A percentile compares a stretch with the other conserved stretches of the same genome.
Conservation (phyloP, 2,113 vertebrate species). For the Semicossyphus pulcher region DNA sequence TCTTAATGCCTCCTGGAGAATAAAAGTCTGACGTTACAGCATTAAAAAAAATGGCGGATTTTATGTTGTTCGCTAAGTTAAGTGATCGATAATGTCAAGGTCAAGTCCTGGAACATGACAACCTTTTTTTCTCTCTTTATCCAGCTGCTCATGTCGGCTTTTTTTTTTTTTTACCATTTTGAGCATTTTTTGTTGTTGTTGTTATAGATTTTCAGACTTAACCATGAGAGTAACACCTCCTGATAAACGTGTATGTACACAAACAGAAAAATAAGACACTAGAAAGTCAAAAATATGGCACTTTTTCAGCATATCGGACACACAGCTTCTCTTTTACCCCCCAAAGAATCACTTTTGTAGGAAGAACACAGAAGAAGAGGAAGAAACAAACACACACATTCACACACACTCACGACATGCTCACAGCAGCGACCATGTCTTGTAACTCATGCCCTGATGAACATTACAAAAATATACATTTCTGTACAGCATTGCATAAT, state of each 20-base stretch:
- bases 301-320: slow-evolving; percentile 77
- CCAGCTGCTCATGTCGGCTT: neutral
- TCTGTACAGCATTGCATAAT: slow-evolving; percentile 86
- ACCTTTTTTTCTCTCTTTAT: neutral
- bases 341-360: slow-evolving; percentile 62
- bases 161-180: neutral
- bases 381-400: slow-evolving; percentile 58
- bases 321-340: neutral
- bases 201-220: slow-evolving; percentile 1
- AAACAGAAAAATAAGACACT: slow-evolving; percentile 73
- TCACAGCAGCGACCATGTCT: slow-evolving; percentile 69
- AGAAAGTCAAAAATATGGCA: slow-evolving; percentile 79
- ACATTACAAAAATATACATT: slow-evolving; percentile 87
- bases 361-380: slow-evolving; percentile 78
- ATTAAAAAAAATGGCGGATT: neutral
- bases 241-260: slow-evolving; percentile 48
- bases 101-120: slow-evolving; percentile 7
- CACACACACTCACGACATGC: slow-evolving; percentile 32
- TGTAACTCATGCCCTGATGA: slow-evolving; percentile 81
- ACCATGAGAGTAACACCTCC: neutral
- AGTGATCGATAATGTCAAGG: slow-evolving; percentile 19
- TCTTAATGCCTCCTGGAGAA: neutral
- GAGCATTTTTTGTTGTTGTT: neutral
- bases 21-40: slow-evolving; percentile 10
- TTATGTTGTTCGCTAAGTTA: neutral